Base-by-base conservation (phyloP, 1,140 invertebrate species). In the Atta colombica region DNA sequence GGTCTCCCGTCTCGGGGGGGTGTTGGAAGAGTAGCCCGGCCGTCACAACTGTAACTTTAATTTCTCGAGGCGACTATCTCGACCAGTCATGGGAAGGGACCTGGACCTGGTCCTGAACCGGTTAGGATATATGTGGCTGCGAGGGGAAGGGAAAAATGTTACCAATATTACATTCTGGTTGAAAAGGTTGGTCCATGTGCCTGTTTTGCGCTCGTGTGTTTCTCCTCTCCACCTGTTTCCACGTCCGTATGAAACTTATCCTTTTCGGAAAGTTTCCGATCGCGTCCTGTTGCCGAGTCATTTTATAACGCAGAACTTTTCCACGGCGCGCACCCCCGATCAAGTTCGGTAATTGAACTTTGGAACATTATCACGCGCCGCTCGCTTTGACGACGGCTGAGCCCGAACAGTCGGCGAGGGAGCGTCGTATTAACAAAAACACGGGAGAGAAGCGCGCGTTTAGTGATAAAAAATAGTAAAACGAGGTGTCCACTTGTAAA, bases 311-410 rank as follows among this genome's bases (percentile, higher is more conserved):
- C 55, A 21, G 18, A 84, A 74, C 69, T 84, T 84, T 75, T 51
- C 39, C 80, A 58, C 66, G 21, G 0, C 28, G 77, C 66, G 18
- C 66, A 21, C 66, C 68, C 72, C 14, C 69, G 69, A 84, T 84
- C 80, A 58, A 61, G 69, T 74, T 82, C 68, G 68, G 68, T 84
- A 84, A 84, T 84, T 84, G 80, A 84, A 84, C 69, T 84, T 84
- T 84, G 45, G 80, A 84, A 75, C 80, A 84, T 84, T 84, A 75
- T 45, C 80, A 39, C 55, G 68, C 39, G 68, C 35, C 58, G 28
- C 10, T 4, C 51, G 55, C 80, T 82, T 84, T 74, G 69, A 82
- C n/a, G 80, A 66, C 78, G 55, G 18, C 25, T 18, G 28, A 65
- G 58, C 75, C 25, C 77, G 45, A 53, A 14, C 35, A 72, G 25